phyloP scores from a whole-genome alignment of 1,140 invertebrate species.

The Pachypsylla venusta region DNA sequence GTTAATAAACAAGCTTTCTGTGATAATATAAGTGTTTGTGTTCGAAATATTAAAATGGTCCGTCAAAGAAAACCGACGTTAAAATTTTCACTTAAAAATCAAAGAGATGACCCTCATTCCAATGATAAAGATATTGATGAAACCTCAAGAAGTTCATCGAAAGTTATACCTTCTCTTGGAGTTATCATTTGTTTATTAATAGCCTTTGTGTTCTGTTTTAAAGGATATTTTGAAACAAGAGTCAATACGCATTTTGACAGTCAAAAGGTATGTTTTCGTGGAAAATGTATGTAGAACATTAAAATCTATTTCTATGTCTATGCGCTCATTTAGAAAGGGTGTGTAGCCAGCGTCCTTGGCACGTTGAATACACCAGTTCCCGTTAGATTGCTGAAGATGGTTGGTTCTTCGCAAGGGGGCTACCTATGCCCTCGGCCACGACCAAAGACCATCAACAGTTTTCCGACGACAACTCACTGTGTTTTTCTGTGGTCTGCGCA shows the following conservation, averaged over 20 bases:
- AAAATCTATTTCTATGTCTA: neutral
- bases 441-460: too few species aligned
- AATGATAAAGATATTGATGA: neutral
- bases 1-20: neutral
- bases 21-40: neutral
- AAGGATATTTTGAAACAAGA: constrained; percentile 69
- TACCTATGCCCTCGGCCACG: too few species aligned
- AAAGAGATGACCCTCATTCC: neutral
- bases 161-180: neutral
- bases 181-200: constrained; percentile 48
- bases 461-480: too few species aligned
- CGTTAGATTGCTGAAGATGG: too few species aligned
- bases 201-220: constrained; percentile 34
- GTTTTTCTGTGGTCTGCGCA: too few species aligned
- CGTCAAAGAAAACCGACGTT: neutral
- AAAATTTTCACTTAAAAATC: neutral
- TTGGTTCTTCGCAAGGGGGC: too few species aligned
- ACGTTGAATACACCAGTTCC: too few species aligned
- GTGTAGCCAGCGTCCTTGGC: too few species aligned
- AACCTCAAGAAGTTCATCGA: neutral
- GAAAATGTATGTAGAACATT: too few species aligned
- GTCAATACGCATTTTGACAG: constrained; percentile 72
- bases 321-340: neutral
- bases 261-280: constrained; percentile 54
- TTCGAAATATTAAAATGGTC: neutral